These are phyloP conservation scores for Cassiopea xamachana DNA, from an alignment of 30 jellyfish, hydroid and myxozoan genomes.

Conservation along the genomic window DNA sequence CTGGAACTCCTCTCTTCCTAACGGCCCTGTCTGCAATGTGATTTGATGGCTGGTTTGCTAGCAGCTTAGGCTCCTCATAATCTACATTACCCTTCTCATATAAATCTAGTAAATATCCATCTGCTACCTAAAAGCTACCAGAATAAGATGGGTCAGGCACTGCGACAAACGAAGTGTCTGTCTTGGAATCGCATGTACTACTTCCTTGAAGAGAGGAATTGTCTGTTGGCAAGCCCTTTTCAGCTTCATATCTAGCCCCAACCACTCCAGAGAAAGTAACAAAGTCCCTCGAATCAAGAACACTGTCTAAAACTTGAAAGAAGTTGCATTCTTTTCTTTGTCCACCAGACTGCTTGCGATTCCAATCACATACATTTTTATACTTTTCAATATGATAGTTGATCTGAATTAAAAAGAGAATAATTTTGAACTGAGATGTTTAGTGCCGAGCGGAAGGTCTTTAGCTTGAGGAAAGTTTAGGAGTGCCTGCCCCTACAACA, in stretches of 20 bases:
- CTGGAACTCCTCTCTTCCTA: conserved; percentile 6
- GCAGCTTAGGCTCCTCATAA: neutral
- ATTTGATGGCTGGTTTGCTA: neutral
- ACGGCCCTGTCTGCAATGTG: conserved; percentile 1
- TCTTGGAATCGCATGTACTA: neutral
- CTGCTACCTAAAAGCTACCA: neutral
- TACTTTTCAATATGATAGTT: conserved; percentile 31
- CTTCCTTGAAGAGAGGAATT: neutral
- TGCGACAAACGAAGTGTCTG: neutral
- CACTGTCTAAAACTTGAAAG: neutral
- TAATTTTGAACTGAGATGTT: neutral
- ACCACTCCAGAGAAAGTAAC: conserved; percentile 25
- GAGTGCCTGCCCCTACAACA: too few species aligned
- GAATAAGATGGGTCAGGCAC: neutral
- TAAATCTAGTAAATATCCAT: neutral
- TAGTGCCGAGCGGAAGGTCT: too few species aligned
- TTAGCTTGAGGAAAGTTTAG: too few species aligned
- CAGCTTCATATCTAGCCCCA: conserved; percentile 25
- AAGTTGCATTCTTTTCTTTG: conserved; percentile 1
- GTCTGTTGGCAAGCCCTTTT: neutral
- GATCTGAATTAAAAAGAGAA: neutral
- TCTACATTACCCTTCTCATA: neutral
- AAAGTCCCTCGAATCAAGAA: conserved; percentile 10
- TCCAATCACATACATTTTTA: conserved; percentile 22
- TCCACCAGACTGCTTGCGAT: conserved; percentile 27